Evolutionary conservation across 2,888 invertebrate genomes (phyloP), one percentile per base, ranked within the genome.

Genomic region (Venustoraphidia nigricollis): DNA sequence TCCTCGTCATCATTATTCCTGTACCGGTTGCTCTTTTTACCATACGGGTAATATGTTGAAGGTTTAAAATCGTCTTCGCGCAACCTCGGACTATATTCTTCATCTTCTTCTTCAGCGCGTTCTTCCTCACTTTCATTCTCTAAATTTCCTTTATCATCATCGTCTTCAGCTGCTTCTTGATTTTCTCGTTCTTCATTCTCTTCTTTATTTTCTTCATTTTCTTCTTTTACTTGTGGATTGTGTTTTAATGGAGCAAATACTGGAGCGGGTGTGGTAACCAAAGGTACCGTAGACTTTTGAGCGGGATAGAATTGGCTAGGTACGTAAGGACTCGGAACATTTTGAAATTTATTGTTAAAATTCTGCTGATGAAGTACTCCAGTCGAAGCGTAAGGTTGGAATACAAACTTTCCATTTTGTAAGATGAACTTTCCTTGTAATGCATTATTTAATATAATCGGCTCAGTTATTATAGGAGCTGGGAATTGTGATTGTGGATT

Each of bases 121-220:
- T 50, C 52, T 9, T 51, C 44, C 40, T 54, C 53, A 14, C 52
- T 50, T 13, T 54, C 53, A 14, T 54, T 50, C 44, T 49, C 43
- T 3, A 13, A 13, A 27, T 39, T 13, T 48, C 44, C 27, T 37
- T 46, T 35, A 45, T 49, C 36, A 8, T 42, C 51, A 46, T 51
- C 43, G 34, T 48, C 45, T 36, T 50, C 44, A 9, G 38, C 39
- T 9, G 17, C 50, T 43, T 49, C 44, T 34, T 49, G 51, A n/a
- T 50, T 47, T 34, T 50, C 47, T 8, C 48, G 43, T 14, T 44
- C 44, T 2, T 49, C 46, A 36, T 51, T 44, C 17, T 50, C 51
- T 41, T 49, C 47, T 39, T 39, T 39, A 2, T 42, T 13, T 8
- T 42, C n/a, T 38, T 38, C 38, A 13, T 38, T 11, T 38, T 38